A percentile compares a stretch with the other conserved stretches of the same genome.
Evolutionary conservation across 2,113 vertebrate genomes (phyloP).

Genomic region (Centrocercus urophasianus): DNA sequence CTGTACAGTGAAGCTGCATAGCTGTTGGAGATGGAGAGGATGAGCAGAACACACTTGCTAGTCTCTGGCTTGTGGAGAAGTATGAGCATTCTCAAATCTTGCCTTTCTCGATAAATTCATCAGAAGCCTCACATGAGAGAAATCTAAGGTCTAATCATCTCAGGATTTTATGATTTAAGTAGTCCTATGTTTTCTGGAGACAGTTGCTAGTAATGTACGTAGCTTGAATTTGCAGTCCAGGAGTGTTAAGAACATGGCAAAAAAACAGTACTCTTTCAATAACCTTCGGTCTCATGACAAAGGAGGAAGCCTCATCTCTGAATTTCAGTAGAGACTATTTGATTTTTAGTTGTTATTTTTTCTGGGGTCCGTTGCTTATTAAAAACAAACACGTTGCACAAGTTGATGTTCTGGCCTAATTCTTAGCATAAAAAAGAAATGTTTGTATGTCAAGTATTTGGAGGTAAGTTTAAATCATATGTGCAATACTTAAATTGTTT

Average conservation of each 20-base stretch:
- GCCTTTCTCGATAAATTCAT: not conserved
- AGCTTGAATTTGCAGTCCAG: not conserved
- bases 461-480: not conserved
- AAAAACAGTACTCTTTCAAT: not conserved
- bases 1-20: not conserved
- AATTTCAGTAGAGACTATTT: not conserved
- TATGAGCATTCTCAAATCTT: not conserved
- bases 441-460: not conserved
- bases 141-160: not conserved
- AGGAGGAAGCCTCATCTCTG: not conserved
- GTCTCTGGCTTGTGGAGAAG: not conserved
- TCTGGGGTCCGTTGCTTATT: not conserved
- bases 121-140: not conserved
- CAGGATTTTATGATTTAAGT: not conserved
- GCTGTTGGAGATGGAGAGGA: not conserved
- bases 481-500: not conserved
- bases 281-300: not conserved
- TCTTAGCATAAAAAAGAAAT: slow-evolving; percentile 40
- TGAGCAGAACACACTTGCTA: rapidly evolving
- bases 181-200: not conserved
- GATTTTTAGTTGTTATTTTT: not conserved
- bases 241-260: not conserved
- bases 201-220: not conserved
- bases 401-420: slow-evolving; percentile 14
- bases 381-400: not conserved